Base-by-base conservation (phyloP, 2,888 invertebrate species). In the Hyalella azteca region DNA sequence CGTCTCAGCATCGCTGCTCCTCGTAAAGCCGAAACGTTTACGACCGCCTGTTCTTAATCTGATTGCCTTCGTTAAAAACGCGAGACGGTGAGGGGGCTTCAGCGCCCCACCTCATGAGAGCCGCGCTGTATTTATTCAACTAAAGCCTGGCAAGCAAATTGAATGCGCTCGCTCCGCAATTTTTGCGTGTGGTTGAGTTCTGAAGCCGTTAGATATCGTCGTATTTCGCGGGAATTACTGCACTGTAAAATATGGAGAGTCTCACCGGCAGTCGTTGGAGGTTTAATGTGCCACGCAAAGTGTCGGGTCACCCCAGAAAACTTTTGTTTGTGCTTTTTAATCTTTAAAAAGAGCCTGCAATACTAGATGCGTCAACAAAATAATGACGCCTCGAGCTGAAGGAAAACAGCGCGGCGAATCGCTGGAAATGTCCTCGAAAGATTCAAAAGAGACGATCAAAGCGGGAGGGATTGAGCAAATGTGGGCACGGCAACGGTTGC, bases 41-140 rank as follows among this genome's bases (percentile, higher is more conserved):
- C 66, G 29, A 2, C 3, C 1, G 15, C 19, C 26, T 45, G 45
- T 66, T 32, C 66, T 39, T 66, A n/a, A 75, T 40, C 75, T 75
- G 19, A 75, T 75, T 75, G 75, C 41, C 75, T 45, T 75, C 75
- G 75, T 75, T 75, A 45, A 75, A 75, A 75, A 26, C 26, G 22
- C 45, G 29, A 75, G 45, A 75, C 40, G 19, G 75, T 26, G 45
- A 75, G 45, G 19, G 36, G 29, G 45, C 26, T 75, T 75, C 40
- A 66, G 39, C 19, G 9, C 66, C 66, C 66, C 66, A 36, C 66
- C 66, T 66, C 66, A 66, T 66, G 36, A 66, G 36, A 66, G 66
- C 13, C 66, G 22, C 54, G 29, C 22, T 39, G 66, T 66, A 66
- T 66, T 66, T 66, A 66, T 66, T 66, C 36, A 36, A 66, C 66